Evolutionary conservation across 2,888 invertebrate species (phyloP).

Genomic region (Tyria jacobaeae): DNA sequence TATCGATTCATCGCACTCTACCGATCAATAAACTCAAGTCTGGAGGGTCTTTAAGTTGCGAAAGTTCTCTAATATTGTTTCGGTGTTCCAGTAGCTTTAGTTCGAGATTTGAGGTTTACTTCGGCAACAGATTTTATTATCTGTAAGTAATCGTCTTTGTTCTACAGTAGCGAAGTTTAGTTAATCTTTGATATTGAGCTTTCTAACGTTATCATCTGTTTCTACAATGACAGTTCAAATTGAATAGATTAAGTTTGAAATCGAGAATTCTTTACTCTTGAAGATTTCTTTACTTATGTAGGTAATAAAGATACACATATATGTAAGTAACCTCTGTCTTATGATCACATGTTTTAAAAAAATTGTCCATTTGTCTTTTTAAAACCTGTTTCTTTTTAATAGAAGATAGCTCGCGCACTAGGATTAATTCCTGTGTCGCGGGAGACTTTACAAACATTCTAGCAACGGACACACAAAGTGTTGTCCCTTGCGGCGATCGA

Average conservation of each 20-base stretch:
- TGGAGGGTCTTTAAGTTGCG: constrained; percentile 29
- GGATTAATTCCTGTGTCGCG: too few species aligned
- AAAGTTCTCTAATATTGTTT: constrained; percentile 29
- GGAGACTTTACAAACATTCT: too few species aligned
- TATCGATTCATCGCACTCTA: constrained; percentile 24
- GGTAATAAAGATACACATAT: background rate
- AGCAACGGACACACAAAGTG: too few species aligned
- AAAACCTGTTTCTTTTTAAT: too few species aligned
- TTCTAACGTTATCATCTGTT: constrained; percentile 17
- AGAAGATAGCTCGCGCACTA: too few species aligned
- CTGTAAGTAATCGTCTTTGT: constrained; percentile 39
- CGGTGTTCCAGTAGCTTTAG: constrained; percentile 22
- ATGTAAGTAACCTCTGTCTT: too few species aligned
- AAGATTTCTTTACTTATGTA: background rate
- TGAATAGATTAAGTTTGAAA: constrained; percentile 3
- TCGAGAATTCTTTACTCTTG: background rate
- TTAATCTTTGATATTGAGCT: constrained; percentile 30
- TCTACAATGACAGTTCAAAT: constrained; percentile 17
- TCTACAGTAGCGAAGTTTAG: constrained; percentile 32
- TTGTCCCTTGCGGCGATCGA: too few species aligned
- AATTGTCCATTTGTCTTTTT: too few species aligned
- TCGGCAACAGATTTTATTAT: constrained; percentile 31
- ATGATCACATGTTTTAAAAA: too few species aligned
- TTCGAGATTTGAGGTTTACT: constrained; percentile 28
- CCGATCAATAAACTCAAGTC: constrained; percentile 27